Percentiles rank a stretch among this genome's conserved stretches.
Conservation (phyloP, 2,888 invertebrate genomes). For the Helicoverpa assulta region DNA sequence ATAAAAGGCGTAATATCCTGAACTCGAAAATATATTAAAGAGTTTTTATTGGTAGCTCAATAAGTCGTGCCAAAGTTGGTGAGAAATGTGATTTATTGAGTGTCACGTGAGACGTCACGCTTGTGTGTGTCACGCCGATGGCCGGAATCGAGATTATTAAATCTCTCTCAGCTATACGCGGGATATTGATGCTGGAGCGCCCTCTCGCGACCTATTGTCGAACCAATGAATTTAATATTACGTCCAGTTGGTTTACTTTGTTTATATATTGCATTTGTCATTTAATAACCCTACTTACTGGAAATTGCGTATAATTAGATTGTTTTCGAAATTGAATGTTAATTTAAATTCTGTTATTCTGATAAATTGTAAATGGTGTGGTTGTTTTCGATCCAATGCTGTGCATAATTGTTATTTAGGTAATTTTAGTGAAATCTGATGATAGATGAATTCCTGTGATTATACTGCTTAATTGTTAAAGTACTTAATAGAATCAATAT, state of each 20-base stretch:
- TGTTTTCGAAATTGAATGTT: too few relatives aligned
- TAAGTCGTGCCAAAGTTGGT: conserved; percentile 27
- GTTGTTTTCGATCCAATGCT: too few relatives aligned
- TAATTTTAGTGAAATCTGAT: background rate
- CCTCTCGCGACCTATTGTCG: background rate
- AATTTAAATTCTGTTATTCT: too few relatives aligned
- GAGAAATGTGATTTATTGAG: conserved; percentile 29
- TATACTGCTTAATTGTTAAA: background rate
- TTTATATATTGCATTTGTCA: too few relatives aligned
- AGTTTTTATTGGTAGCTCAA: conserved; percentile 26
- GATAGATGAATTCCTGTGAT: background rate
- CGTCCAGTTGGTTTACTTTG: background rate
- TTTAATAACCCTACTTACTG: too few relatives aligned
- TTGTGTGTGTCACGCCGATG: conserved; percentile 9
- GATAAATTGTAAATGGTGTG: too few relatives aligned
- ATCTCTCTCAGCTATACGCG: conserved; percentile 24
- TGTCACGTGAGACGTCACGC: conserved; percentile 15
- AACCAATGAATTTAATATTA: background rate
- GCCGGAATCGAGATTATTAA: conserved; percentile 1
- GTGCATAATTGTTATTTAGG: too few relatives aligned
- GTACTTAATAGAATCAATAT: background rate
- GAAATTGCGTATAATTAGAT: too few relatives aligned
- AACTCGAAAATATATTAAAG: conserved; percentile 4
- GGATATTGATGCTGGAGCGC: conserved; percentile 36
- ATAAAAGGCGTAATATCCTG: background rate